These are phyloP conservation scores for Pararge aegeria DNA, from an alignment of 1,140 invertebrate genomes.

Conservation along the genomic window DNA sequence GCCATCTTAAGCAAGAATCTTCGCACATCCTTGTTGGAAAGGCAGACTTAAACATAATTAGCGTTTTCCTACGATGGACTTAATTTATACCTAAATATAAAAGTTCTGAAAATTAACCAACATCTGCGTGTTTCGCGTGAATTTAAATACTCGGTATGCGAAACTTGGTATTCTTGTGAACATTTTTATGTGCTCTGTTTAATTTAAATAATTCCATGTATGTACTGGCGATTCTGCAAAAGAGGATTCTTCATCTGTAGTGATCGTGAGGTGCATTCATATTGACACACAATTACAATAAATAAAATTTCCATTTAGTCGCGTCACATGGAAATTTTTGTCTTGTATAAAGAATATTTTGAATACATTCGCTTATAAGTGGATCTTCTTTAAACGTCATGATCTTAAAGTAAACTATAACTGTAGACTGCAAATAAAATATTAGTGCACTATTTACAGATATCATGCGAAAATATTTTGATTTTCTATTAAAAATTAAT, in stretches of 20 bases:
- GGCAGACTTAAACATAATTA: too few species aligned
- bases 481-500: too few species aligned
- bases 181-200: constrained; percentile 21
- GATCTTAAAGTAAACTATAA: too few species aligned
- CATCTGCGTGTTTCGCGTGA: not conserved
- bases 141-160: not conserved
- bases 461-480: too few species aligned
- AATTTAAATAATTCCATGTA: constrained; percentile 28
- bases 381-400: too few species aligned
- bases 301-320: constrained; percentile 20
- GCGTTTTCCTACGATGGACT: too few species aligned
- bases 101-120: not conserved
- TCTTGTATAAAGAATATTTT: not conserved
- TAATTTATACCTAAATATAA: too few species aligned
- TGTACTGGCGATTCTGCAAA: constrained; percentile 29
- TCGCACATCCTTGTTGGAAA: too few species aligned
- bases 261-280: constrained; percentile 31
- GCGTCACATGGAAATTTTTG: not conserved
- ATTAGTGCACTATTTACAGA: too few species aligned
- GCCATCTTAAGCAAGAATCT: too few species aligned
- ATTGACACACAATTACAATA: constrained; percentile 25
- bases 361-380: too few species aligned
- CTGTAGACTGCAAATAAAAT: too few species aligned
- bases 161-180: constrained; percentile 8
- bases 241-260: constrained; percentile 28